Conservation (phyloP, 2,113 vertebrate species). For the Bubalus kerabau region DNA sequence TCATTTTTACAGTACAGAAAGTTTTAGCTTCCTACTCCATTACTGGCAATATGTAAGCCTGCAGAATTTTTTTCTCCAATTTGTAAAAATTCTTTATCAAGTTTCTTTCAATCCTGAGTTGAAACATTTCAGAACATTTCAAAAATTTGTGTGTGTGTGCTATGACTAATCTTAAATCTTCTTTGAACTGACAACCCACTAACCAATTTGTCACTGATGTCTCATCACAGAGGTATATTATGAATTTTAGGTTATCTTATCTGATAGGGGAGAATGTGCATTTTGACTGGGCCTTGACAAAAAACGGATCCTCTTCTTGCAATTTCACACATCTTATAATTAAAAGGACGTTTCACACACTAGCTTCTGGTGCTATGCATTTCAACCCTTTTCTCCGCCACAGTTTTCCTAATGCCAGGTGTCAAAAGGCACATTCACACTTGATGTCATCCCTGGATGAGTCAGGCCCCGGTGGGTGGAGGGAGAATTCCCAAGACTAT, state of each 20-base stretch:
- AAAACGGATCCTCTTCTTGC: not conserved
- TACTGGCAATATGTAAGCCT: not conserved
- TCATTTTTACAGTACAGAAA: not conserved
- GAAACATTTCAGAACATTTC: constrained; percentile 19
- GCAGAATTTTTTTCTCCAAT: not conserved
- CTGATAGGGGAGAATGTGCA: not conserved
- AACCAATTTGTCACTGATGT: not conserved
- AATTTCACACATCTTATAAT: not conserved
- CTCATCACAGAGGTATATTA: not conserved
- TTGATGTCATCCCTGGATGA: not conserved
- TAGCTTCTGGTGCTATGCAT: not conserved
- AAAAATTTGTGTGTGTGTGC: not conserved
- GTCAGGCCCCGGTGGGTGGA: not conserved
- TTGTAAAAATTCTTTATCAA: not conserved
- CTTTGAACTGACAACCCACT: not conserved
- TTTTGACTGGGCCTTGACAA: constrained; percentile 9
- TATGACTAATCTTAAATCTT: not conserved
- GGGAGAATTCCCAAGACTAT: not conserved
- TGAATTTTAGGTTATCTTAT: not conserved
- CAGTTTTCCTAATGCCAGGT: not conserved
- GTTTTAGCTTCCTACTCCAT: not conserved
- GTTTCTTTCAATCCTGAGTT: not conserved
- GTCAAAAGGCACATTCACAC: not conserved
- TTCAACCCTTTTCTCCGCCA: not conserved
- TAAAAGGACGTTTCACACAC: not conserved